Base-by-base conservation (phyloP, 2,113 vertebrate species). In the Centrocercus urophasianus region DNA sequence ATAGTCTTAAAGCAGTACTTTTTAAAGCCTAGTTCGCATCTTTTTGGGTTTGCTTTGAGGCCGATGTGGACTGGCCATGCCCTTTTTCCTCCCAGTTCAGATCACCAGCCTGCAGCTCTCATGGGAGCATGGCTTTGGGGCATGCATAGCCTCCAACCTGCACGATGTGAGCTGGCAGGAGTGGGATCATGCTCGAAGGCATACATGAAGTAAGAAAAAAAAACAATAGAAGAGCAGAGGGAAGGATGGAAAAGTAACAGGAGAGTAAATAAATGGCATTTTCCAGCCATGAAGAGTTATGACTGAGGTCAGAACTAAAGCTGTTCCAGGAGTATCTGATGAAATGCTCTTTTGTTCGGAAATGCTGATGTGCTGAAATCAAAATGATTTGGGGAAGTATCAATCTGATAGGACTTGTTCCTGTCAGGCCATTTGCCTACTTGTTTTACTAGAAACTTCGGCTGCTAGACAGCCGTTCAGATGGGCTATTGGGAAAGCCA, bases 351-450 rank as follows among this genome's bases (percentile, higher is more conserved):
- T 60, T 30, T 85, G 82, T 86, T 93, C 65, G n/a, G 21, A 91
- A 88, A 6, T n/a, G 93, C 93, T 93, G 94, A 95, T 34, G 2
- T n/a, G 75, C 90, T 38, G 72, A 78, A 83, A 87, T 80, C 72
- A 64, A 64, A 85, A 75, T 16, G 47, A 61, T 80, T 42, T 74
- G 79, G 34, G 64, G 94, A 86, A 88, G 6, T 5, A 89, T 90
- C 94, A 77, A 80, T 96, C 93, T 93, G 89, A 93, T 91, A 64
- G 75, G 25, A 82, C 82, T 86, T 10, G 8, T 40, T 94, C 83
- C 87, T 89, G 32, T 27, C 6, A 8, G 79, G 87, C 48, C 79
- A 83, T 95, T 92, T 95, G 89, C 94, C 64, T 93, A 60, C 93
- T 74, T 17, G 87, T 84, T 77, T 61, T 73, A 73, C 91, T 91